Evolutionary conservation across 2,797 vertebrate species (phyloP), one percentile per base, ranked within the genome.

Genomic region (Hafferia zeledoni): DNA sequence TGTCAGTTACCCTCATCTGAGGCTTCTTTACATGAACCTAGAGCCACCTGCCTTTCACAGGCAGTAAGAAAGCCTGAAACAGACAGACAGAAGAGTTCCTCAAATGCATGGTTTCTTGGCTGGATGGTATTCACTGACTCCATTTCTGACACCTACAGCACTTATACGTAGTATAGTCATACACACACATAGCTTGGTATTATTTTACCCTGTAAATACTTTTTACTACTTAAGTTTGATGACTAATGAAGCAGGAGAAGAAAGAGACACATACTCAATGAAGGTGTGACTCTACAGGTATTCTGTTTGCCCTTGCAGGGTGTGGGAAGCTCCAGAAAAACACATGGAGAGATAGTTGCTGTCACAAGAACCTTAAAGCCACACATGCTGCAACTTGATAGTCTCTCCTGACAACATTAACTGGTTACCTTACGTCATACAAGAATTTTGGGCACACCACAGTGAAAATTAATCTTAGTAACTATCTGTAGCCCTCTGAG

Each of bases 381-480:
- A 47, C 72, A 71, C 7, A 23, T 20, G 47, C 65, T 1, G 11
- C 52, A 88, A 94, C 67, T 64, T 60, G 77, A 87, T 7, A 60
- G 27, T 50, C 56, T 76, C 72, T 90, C 60, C 59, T 68, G 74
- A 96, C 67, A 78, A 49, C 0, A 3, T 47, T 70, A 88, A 88
- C 89, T 72, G 71, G 77, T 87, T 91, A 75, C 37, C 75, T 94
- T 79, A 30, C n/a, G 31, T 59, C 88, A 82, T 7, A 61, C 17
- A 78, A 71, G 41, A 91, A 91, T 49, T 93, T 91, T 18, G 67
- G 77, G 70, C 56, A 60, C 56, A 79, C 25, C 22, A 50, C 16
- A 60, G 28, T 57, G 79, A 90, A 95, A 89, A 96, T 93, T 84
- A 94, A 96, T 94, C 89, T 94, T 76, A 56, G 76, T 56, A 44